Base-by-base conservation (phyloP, 1,140 invertebrate species). In the Scaptomyza montana region DNA sequence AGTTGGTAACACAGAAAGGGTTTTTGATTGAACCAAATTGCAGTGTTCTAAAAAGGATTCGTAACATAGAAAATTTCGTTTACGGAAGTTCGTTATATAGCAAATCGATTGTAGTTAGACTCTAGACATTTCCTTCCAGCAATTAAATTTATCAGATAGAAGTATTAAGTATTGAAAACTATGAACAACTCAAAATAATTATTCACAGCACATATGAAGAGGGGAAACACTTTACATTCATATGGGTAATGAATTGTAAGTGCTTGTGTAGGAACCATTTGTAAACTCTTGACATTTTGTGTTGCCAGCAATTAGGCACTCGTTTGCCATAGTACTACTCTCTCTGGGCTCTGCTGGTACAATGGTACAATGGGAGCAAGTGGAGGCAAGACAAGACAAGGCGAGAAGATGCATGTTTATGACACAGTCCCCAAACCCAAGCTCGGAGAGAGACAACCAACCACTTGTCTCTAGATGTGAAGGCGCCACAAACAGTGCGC, bases 401-500 rank as follows among this genome's bases (percentile, higher is more conserved):
- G 39, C 39, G 39, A 12, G 33, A 54, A 43, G 56, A 41, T 68
- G 47, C 62, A 33, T 33, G 64, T 63, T 61, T 73, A 47, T 76
- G 70, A 64, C 63, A 68, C 57, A 68, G 59, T 66, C 36, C 25
- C 55, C 63, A 28, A 8, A 43, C 39, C 39, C 12, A 5, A 8
- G 12, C n/a, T n/a, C 5, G 10, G 36, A n/a, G 39, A 10, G n/a
- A 12, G 46, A 19, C 21, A 13, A 12, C 62, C 21, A 13, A 12
- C 62, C 69, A 86, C 62, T 86, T 77, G 65, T 66, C 56, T 77
- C 72, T 41, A 77, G 72, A 55, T 68, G 61, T 67, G 50, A 75
- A 80, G 80, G 81, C 80, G 80, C 80, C 80, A 80, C 80, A 81
- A 85, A 77, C 82, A 62, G 64, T 68, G 78, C 64, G 71, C 46